These are phyloP conservation scores for Zenarchopterus dispar DNA, from an alignment of 2,797 vertebrate species.

Conservation along the genomic window DNA sequence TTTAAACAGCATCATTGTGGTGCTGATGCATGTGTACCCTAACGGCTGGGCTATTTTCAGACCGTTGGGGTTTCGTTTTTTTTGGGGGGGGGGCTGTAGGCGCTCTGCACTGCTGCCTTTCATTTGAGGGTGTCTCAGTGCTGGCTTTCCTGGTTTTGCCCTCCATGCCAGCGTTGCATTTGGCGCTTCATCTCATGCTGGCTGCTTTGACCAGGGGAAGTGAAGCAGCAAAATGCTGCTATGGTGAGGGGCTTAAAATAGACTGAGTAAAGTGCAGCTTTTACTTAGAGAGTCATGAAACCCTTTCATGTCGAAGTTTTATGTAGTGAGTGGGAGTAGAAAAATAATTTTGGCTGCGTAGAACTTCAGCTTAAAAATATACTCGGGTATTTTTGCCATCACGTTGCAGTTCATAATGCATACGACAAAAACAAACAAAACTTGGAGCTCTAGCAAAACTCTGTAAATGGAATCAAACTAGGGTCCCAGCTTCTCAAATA, in stretches of 20 bases:
- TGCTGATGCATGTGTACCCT: conserved; percentile 58
- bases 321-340: conserved; percentile 23
- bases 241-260: conserved; percentile 58
- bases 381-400: conserved; percentile 12
- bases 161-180: conserved; percentile 59
- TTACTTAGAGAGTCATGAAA: conserved; percentile 41
- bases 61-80: conserved; percentile 41
- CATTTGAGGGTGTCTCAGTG: conserved; percentile 45
- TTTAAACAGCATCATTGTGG: neutral
- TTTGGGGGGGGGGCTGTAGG: conserved; percentile 56
- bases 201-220: conserved; percentile 51
- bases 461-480: neutral
- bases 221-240: conserved; percentile 55
- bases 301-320: conserved; percentile 40
- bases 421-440: neutral
- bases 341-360: conserved; percentile 1
- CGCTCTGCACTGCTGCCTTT: conserved; percentile 36
- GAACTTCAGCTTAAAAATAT: conserved; percentile 8
- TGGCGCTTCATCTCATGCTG: conserved; percentile 57
- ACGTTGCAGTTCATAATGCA: neutral
- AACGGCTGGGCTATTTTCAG: conserved; percentile 37
- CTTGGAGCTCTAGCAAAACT: neutral
- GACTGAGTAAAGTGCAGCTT: conserved; percentile 55
- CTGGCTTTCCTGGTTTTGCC: conserved; percentile 56
- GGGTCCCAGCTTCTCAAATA: neutral